A percentile compares a stretch with the other conserved stretches of the same genome.
Evolutionary conservation across 2,113 vertebrate genomes (phyloP).

Genomic region (Grus americana): DNA sequence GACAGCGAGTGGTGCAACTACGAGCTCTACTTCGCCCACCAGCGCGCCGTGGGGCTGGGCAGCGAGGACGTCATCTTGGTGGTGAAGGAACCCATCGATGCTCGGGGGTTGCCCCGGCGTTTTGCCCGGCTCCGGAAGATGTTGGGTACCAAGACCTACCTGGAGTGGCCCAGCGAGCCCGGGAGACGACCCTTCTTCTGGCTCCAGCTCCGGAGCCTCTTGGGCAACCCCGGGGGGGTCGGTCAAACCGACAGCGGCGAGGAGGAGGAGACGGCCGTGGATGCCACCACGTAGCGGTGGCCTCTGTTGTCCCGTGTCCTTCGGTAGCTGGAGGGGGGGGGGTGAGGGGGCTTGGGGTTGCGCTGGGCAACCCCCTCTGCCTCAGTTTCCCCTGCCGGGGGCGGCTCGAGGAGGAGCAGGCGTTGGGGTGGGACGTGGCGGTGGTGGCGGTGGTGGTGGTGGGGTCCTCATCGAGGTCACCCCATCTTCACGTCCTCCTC

Average conservation of each 20-base stretch:
- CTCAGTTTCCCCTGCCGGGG: not conserved
- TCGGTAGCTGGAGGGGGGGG: not conserved
- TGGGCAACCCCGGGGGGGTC: constrained; percentile 67
- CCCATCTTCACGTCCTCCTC: not conserved
- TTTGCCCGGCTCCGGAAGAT: constrained; percentile 84
- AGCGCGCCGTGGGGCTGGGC: constrained; percentile 79
- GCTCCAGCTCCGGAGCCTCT: constrained; percentile 78
- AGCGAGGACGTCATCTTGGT: constrained; percentile 81
- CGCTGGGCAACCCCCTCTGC: rapidly evolving
- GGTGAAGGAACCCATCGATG: constrained; percentile 81
- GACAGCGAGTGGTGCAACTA: constrained; percentile 92
- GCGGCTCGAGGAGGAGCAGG: rapidly evolving
- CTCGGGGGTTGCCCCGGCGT: constrained; percentile 77
- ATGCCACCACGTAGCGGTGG: not conserved
- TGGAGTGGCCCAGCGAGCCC: constrained; percentile 83
- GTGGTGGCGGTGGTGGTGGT: not conserved
- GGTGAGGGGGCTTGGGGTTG: not conserved
- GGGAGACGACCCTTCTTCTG: constrained; percentile 82
- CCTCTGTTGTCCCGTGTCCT: not conserved
- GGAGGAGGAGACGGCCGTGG: not conserved
- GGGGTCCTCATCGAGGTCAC: not conserved
- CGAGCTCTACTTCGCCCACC: constrained; percentile 88
- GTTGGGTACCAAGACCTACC: constrained; percentile 81
- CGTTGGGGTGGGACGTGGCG: no score
- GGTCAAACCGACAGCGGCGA: rapidly evolving